A percentile compares a stretch with the other conserved stretches of the same genome.
Conservation (phyloP, 2,797 vertebrate genomes). For the Acridotheres tristis region DNA sequence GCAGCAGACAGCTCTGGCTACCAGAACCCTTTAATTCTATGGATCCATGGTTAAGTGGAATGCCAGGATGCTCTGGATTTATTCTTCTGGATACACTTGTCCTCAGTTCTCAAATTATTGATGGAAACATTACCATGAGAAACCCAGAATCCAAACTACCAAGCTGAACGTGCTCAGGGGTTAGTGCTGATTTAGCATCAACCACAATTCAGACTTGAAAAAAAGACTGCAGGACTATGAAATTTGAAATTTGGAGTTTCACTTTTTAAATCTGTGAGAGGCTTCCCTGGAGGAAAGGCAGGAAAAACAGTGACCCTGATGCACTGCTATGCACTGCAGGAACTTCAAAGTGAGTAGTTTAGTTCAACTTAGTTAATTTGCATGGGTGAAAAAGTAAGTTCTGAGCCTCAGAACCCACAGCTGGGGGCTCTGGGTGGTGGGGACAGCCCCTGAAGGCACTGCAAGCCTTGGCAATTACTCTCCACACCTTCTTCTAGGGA, state of each 20-base stretch:
- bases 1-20: neutral
- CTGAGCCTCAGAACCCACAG: neutral
- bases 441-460: neutral
- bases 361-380: neutral
- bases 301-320: fast-evolving
- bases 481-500: neutral
- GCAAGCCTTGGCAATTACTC: neutral
- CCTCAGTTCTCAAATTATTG: neutral
- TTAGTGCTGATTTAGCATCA: neutral
- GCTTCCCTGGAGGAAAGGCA: neutral
- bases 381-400: neutral
- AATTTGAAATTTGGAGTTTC: neutral
- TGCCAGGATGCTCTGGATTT: neutral
- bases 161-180: neutral
- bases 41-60: fast-evolving
- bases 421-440: fast-evolving
- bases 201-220: neutral
- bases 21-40: neutral
- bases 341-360: neutral
- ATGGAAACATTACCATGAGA: neutral
- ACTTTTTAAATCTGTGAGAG: neutral
- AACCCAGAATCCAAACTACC: neutral
- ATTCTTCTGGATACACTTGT: neutral
- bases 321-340: neutral
- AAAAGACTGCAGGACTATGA: neutral